These are phyloP conservation scores for Chloroceryle inda DNA, from an alignment of 2,797 vertebrate species.

Conservation along the genomic window DNA sequence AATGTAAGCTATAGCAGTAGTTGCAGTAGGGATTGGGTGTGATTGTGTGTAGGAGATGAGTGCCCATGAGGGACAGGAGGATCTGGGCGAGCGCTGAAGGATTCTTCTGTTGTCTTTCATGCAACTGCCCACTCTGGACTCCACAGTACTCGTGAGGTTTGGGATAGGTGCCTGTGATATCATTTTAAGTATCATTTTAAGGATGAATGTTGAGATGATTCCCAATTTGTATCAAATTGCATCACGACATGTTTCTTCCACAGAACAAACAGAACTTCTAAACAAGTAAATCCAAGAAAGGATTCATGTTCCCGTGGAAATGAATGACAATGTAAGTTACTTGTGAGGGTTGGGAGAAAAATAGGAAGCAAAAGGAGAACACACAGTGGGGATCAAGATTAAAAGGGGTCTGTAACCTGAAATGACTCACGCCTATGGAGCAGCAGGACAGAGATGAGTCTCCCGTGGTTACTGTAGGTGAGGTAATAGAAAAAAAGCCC, in stretches of 20 bases:
- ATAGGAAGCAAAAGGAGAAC: neutral
- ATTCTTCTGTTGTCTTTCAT: neutral
- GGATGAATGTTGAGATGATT: neutral
- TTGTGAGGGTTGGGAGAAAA: neutral
- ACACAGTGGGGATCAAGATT: neutral
- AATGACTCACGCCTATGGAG: neutral
- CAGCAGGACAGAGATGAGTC: neutral
- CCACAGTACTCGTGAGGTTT: neutral
- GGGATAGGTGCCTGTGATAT: neutral
- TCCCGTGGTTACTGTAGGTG: neutral
- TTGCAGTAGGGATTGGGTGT: neutral
- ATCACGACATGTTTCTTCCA: neutral
- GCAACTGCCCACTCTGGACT: neutral
- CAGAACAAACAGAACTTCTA: neutral
- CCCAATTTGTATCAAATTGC: neutral
- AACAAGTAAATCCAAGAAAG: neutral
- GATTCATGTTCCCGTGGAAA: neutral
- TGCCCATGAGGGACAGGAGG: neutral
- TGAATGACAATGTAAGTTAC: neutral
- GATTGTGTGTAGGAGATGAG: neutral
- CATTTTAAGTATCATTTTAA: neutral
- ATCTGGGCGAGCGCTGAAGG: neutral
- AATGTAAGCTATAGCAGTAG: neutral
- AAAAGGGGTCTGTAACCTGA: neutral
- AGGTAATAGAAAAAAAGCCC: neutral